phyloP scores from a whole-genome alignment of 1,140 invertebrate genomes.

The Drosophila parvula region DNA sequence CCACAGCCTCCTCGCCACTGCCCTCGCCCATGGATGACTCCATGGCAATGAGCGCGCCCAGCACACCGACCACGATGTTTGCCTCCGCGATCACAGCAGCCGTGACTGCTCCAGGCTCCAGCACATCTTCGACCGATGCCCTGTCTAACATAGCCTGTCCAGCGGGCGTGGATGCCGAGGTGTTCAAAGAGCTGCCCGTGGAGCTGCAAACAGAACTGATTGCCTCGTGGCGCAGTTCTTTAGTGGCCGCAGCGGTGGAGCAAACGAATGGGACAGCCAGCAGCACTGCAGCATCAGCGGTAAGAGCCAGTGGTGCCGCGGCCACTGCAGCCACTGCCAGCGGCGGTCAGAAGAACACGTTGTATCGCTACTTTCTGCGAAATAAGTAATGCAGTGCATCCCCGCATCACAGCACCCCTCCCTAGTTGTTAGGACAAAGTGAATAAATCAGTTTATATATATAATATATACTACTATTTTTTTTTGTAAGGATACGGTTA shows the following conservation, averaged over 20 bases:
- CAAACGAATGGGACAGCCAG: constrained; percentile 32
- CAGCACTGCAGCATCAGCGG: constrained; percentile 17
- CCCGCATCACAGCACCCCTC: constrained; percentile 28
- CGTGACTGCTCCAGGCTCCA: constrained; percentile 7
- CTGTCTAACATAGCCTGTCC: constrained; percentile 83
- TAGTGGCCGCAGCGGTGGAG: constrained; percentile 70
- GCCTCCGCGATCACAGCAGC: constrained; percentile 26
- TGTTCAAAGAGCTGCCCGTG: constrained; percentile 86
- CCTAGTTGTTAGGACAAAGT: constrained; percentile 29
- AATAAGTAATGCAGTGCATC: constrained; percentile 84
- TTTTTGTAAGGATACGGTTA: constrained; percentile 67
- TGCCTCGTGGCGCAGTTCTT: constrained; percentile 86
- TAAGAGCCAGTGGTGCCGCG: constrained; percentile 16
- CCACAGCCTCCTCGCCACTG: constrained; percentile 84
- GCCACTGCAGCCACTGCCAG: constrained; percentile 34
- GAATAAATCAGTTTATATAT: constrained; percentile 37
- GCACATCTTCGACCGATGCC: constrained; percentile 37
- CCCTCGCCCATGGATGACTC: constrained; percentile 79
- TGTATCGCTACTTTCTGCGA: constrained; percentile 87
- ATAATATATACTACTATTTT: constrained; percentile 49
- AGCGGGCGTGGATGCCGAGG: constrained; percentile 86
- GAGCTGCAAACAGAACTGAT: constrained; percentile 87
- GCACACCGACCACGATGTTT: constrained; percentile 80
- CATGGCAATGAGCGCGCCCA: constrained; percentile 78
- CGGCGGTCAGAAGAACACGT: constrained; percentile 84